These are phyloP conservation scores for Chionomys nivalis DNA, from an alignment of 2,113 vertebrate genomes.

Conservation along the genomic window DNA sequence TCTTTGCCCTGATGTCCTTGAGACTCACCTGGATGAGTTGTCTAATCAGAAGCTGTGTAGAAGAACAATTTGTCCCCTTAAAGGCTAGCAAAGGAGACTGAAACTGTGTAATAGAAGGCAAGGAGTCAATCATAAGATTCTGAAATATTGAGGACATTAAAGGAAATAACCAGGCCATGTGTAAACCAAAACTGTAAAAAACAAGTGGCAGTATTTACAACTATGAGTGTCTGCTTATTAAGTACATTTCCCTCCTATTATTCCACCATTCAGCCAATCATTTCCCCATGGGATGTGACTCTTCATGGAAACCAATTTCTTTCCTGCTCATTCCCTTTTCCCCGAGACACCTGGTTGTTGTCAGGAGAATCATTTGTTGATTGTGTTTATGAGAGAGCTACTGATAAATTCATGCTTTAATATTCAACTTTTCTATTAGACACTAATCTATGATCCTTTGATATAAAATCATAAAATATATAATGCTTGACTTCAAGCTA, in stretches of 20 bases:
- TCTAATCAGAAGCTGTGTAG: neutral
- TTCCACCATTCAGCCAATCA: too few species aligned
- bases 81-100: neutral
- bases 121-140: accelerated
- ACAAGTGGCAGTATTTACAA: neutral
- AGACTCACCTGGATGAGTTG: neutral
- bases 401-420: neutral
- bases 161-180: accelerated
- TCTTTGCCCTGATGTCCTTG: neutral
- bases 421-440: neutral
- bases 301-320: neutral
- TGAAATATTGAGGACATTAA: neutral
- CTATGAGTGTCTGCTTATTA: neutral
- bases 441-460: neutral
- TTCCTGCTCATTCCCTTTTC: neutral
- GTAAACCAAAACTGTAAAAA: neutral
- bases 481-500: neutral
- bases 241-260: neutral
- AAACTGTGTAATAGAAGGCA: neutral
- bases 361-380: neutral
- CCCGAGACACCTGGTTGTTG: neutral
- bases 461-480: neutral
- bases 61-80: neutral
- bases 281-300: neutral
- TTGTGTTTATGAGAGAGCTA: neutral